phyloP scores from a whole-genome alignment of 1,140 invertebrate species.

The Sycobia sp. region DNA sequence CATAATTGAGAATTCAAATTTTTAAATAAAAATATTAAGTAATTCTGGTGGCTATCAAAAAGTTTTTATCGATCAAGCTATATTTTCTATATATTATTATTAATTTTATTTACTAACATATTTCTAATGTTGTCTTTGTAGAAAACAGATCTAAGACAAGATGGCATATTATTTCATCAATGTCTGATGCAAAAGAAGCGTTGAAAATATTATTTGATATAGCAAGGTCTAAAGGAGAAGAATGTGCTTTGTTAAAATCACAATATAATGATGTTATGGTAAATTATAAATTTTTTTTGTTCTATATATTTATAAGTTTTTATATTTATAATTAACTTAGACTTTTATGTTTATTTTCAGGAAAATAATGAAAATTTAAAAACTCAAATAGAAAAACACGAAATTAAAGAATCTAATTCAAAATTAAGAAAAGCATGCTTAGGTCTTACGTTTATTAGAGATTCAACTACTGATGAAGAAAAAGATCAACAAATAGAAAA shows the following conservation, averaged over 20 bases:
- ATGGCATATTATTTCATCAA: constrained; percentile 69
- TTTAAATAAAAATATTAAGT: too few species aligned
- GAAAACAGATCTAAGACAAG: constrained; percentile 67
- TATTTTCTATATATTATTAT: background rate
- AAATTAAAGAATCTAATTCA: constrained; percentile 41
- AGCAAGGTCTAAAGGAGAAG: constrained; percentile 61
- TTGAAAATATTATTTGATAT: constrained; percentile 67
- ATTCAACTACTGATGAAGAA: constrained; percentile 19
- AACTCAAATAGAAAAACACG: constrained; percentile 59
- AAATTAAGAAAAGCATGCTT: constrained; percentile 34
- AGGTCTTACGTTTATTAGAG: constrained; percentile 7
- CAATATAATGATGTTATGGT: constrained; percentile 64
- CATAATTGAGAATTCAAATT: too few species aligned
- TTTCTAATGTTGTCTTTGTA: too few species aligned
- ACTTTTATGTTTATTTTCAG: constrained; percentile 40
- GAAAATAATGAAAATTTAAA: constrained; percentile 41
- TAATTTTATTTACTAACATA: background rate
- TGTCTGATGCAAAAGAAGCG: constrained; percentile 70
- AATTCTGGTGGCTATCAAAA: too few species aligned
- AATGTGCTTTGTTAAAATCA: constrained; percentile 50
- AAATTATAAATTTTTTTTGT: background rate
- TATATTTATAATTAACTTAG: background rate
- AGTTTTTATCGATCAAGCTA: too few species aligned
- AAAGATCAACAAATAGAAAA: constrained; percentile 23
- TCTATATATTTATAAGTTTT: background rate